phyloP scores from a whole-genome alignment of 2,113 vertebrate genomes.

The Ceuthmochares aereus region DNA sequence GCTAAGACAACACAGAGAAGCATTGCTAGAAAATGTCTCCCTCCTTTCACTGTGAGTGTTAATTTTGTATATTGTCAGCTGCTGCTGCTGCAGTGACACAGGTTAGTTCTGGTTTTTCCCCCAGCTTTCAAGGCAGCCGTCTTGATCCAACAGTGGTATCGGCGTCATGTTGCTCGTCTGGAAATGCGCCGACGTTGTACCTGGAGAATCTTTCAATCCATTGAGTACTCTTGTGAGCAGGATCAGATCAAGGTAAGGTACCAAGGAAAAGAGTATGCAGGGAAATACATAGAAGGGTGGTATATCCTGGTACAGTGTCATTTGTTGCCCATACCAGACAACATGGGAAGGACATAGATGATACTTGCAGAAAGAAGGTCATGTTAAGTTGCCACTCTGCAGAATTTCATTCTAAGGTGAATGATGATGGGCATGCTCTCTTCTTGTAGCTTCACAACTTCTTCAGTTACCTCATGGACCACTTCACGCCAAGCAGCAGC shows the following conservation, averaged over 20 bases:
- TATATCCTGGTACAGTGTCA: not conserved
- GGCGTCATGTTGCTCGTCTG: constrained; percentile 85
- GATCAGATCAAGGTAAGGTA: constrained; percentile 89
- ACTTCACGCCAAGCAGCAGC: constrained; percentile 85
- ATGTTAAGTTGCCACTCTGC: not conserved
- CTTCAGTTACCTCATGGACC: constrained; percentile 90
- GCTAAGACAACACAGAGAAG: not conserved
- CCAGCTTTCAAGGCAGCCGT: constrained; percentile 88
- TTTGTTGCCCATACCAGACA: not conserved
- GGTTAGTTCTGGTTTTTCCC: not conserved
- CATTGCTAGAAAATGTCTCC: not conserved
- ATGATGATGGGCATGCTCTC: not conserved
- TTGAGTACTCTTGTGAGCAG: constrained; percentile 91
- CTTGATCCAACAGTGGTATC: constrained; percentile 93
- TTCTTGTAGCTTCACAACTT: constrained; percentile 88
- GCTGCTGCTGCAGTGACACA: not conserved
- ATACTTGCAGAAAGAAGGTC: not conserved
- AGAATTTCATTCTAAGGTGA: not conserved
- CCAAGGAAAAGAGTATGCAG: not conserved
- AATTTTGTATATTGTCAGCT: not conserved
- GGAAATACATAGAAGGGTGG: not conserved
- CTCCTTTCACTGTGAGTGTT: not conserved
- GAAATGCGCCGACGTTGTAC: constrained; percentile 91
- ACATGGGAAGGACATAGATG: not conserved
- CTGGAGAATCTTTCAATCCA: constrained; percentile 95